These are phyloP conservation scores for Hermetia illucens DNA, from an alignment of 1,140 invertebrate species.

Conservation along the genomic window DNA sequence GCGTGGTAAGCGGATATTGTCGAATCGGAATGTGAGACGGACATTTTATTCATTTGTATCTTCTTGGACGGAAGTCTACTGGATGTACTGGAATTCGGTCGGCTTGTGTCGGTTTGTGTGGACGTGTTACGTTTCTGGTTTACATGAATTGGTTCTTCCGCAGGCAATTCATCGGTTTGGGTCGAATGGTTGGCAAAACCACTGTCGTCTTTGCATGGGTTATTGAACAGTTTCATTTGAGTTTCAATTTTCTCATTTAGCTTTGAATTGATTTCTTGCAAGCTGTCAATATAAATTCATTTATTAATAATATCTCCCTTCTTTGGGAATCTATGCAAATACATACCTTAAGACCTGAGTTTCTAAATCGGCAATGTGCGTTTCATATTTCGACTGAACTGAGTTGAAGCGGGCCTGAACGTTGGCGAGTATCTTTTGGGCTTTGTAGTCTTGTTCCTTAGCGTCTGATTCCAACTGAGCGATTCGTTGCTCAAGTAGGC, in stretches of 20 bases:
- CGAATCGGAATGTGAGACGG: conserved; percentile 26
- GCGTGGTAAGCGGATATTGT: conserved; percentile 16
- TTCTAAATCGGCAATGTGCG: conserved; percentile 56
- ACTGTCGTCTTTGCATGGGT: neutral
- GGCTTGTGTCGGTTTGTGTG: too few relatives aligned
- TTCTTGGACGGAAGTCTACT: too few relatives aligned
- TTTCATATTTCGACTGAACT: conserved; percentile 58
- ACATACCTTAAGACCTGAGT: conserved; percentile 39
- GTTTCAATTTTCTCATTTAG: conserved; percentile 38
- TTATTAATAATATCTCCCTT: neutral
- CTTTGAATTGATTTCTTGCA: conserved; percentile 39
- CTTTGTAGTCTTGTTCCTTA: conserved; percentile 47
- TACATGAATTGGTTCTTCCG: too few relatives aligned
- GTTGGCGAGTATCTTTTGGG: conserved; percentile 50
- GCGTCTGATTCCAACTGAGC: conserved; percentile 48
- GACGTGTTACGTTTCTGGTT: too few relatives aligned
- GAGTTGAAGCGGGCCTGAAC: conserved; percentile 58
- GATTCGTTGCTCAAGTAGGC: conserved; percentile 55
- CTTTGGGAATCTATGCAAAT: neutral
- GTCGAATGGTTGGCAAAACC: neutral
- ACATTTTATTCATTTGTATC: too few relatives aligned
- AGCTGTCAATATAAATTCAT: conserved; percentile 15
- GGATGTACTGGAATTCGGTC: too few relatives aligned
- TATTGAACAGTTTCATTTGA: conserved; percentile 17
- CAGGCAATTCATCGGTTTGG: too few relatives aligned